These are phyloP conservation scores for Lycodopsis pacificus DNA, from an alignment of 2,797 vertebrate genomes.

Conservation along the genomic window DNA sequence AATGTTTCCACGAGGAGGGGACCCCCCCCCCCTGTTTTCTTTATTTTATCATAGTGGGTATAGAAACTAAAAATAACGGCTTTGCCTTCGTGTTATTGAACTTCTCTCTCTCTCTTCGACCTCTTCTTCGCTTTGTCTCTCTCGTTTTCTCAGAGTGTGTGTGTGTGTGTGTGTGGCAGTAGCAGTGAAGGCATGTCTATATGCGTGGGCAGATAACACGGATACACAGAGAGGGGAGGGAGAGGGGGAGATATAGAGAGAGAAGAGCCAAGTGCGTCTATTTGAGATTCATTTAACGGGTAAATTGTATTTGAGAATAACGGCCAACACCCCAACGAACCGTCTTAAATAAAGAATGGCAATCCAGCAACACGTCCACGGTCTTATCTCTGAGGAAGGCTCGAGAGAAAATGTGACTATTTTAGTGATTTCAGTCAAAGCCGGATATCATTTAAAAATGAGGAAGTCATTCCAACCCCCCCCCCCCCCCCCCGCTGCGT, in stretches of 20 bases:
- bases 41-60: conserved; percentile 49
- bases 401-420: not conserved
- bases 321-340: not conserved
- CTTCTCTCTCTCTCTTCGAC: conserved; percentile 24
- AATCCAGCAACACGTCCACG: not conserved
- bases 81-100: conserved; percentile 67
- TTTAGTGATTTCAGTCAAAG: not conserved
- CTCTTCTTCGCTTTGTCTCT: conserved; percentile 34
- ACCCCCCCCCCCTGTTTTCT: not conserved
- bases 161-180: conserved; percentile 9
- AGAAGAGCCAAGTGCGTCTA: conserved; percentile 63
- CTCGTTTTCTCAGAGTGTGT: not conserved
- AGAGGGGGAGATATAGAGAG: not conserved
- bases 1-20: conserved; percentile 50
- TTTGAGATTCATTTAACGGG: conserved; percentile 22
- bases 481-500: not conserved
- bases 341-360: not conserved
- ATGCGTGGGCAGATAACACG: conserved; percentile 73
- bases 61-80: conserved; percentile 56
- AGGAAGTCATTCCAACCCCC: not conserved
- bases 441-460: not conserved
- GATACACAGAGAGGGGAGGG: conserved; percentile 22
- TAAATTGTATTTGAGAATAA: not conserved
- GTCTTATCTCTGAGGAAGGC: not conserved
- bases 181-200: conserved; percentile 39